Percentiles rank a stretch among this genome's conserved stretches.
Evolutionary conservation across 2,113 vertebrate species (phyloP).

Genomic region (Carlito syrichta): DNA sequence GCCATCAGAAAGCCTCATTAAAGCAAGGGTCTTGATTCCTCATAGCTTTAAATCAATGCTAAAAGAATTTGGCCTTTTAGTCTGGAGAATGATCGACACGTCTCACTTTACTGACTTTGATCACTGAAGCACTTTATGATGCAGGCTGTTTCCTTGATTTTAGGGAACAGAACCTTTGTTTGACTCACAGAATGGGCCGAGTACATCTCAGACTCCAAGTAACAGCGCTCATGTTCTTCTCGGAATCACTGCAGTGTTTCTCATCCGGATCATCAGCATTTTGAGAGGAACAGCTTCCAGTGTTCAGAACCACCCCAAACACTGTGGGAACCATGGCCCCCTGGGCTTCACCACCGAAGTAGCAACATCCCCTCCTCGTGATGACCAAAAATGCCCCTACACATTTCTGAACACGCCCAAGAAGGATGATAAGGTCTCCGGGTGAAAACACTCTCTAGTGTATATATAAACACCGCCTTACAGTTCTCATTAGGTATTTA

Average conservation of each 20-base stretch:
- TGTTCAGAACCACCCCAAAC: neutral
- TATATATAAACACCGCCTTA: neutral
- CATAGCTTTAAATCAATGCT: constrained; percentile 59
- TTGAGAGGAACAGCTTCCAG: neutral
- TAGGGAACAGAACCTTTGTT: constrained; percentile 42
- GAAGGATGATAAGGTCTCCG: neutral
- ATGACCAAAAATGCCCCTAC: neutral
- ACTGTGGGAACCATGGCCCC: neutral
- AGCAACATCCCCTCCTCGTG: neutral
- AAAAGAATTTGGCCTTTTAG: constrained; percentile 42
- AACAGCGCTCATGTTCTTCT: neutral
- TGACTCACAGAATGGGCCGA: neutral
- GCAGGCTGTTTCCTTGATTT: constrained; percentile 27
- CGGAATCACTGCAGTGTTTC: neutral
- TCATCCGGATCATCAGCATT: neutral
- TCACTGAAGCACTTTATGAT: constrained; percentile 46
- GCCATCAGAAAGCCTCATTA: neutral
- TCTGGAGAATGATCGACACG: constrained; percentile 9
- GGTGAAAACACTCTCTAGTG: neutral
- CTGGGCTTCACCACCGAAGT: neutral
- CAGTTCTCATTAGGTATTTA: neutral
- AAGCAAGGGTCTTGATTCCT: constrained; percentile 39
- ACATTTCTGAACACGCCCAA: neutral
- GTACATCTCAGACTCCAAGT: neutral
- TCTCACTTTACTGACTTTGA: constrained; percentile 55